Evolutionary conservation across 2,888 invertebrate species (phyloP), one percentile per base, ranked within the genome.

Genomic region (Gisinianus flammeolus): DNA sequence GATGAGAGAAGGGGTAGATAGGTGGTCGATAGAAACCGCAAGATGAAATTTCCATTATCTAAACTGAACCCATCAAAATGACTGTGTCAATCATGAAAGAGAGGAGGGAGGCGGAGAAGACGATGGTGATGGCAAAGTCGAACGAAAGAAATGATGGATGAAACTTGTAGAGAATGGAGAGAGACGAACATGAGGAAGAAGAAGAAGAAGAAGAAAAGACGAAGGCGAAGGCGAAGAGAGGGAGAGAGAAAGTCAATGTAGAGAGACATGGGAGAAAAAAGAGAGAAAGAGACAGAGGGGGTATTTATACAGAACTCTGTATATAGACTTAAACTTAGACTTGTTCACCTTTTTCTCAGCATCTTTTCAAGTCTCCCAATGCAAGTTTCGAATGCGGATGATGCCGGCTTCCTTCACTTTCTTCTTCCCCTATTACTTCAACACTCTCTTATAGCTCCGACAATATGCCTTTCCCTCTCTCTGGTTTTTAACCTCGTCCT

Each of bases 11-110:
- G 74, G 58, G 64, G 74, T 74, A 19, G 68, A 76, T n/a, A 74
- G 74, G 74, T 74, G 64, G 74, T 74, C 35, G 76, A 76, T 58
- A 70, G 70, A 28, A 68, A 33, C 67, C 76, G 35, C 54, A 69
- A 75, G 76, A 76, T 76, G 76, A 76, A 76, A 76, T 76, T 75
- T 70, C 76, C 76, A 76, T 76, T 76, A 76, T 70, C 76, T 76
- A 69, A 76, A 70, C 76, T 69, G 69, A 76, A 76, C 76, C 69
- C 76, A 76, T 76, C 76, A 76, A 76, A 76, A 76, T 76, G 76
- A 76, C 76, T 76, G 76, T 76, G 76, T 76, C 76, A 76, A 76
- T 76, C 81, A 80, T 76, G 54, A 66, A 56, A 52, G 69, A 70
- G 33, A 75, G 62, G 44, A n/a, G 67, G 66, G 64, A 67, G 76